Evolutionary conservation across 92 coral and sea anemone species (phyloP), one percentile per base, ranked within the genome.

Genomic region (Zoanthus solanderi): DNA sequence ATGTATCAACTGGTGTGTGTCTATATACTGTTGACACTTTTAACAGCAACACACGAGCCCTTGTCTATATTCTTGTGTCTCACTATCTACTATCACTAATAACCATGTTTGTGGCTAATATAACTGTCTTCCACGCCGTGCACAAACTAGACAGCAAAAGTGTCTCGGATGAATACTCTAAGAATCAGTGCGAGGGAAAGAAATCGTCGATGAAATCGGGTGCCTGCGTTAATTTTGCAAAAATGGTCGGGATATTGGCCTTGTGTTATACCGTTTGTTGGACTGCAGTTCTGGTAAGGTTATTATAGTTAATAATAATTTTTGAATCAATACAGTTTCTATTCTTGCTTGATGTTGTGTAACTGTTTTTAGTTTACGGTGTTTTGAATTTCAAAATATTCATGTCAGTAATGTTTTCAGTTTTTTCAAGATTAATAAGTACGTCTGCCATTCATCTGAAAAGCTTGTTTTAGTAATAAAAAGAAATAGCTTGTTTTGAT

Each of bases 161-260:
- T 2, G 92, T 94, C 77, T 91, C 96, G 7, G 98, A 91, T 10
- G 96, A 92, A 72, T 95, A 91, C 44, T 61, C 72, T 54, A 91
- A 85, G 72, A 75, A 85, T 50, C 93, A 79, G 54, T 84, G 87
- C 28, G 84, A 84, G 34, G 87, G 87, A 17, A 83, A 86, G 65
- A 78, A 79, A 46, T 78, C 90, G 34, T 66, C 72, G 8, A 80
- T 87, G 46, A 79, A 76, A 14, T 79, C 88, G 10, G 89, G 94
- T 47, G 98, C 98, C 42, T 95, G 96, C 48, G 83, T 95, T 46
- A 95, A 93, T 66, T 95, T 95, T 69, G 98, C 98, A 10, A 95
- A 95, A 86, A 95, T 95, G 98, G 98, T 95, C n/a, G 94, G 90
- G 7, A 87, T 95, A 15, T 76, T 95, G 87, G 93, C 98, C 7